These are phyloP conservation scores for Crotalus horridus DNA, from an alignment of 2,113 vertebrate species.

Conservation along the genomic window DNA sequence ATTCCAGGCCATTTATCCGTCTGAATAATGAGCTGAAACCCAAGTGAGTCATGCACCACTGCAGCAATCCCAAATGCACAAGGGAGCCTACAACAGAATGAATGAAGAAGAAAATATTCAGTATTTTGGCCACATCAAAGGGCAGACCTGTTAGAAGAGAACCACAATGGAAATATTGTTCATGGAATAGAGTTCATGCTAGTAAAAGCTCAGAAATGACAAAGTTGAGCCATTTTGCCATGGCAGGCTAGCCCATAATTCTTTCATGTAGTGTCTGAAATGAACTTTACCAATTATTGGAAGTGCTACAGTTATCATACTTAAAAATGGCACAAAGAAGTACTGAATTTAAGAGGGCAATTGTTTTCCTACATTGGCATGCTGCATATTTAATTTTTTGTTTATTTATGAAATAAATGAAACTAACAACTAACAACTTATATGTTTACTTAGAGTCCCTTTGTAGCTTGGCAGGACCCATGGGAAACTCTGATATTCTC, in stretches of 20 bases:
- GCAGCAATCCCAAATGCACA: background rate
- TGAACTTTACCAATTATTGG: background rate
- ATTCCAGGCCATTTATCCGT: background rate
- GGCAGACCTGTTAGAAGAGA: background rate
- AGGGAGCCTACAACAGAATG: background rate
- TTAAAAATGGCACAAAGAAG: background rate
- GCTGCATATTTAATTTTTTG: background rate
- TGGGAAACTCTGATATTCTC: background rate
- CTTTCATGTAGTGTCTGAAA: background rate
- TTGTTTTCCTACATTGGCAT: background rate
- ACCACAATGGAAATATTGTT: background rate
- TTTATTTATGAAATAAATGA: background rate
- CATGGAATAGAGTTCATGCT: background rate
- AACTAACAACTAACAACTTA: background rate
- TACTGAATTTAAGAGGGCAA: background rate
- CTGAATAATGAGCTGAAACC: background rate
- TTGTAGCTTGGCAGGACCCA: background rate
- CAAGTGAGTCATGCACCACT: background rate
- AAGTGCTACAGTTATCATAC: background rate
- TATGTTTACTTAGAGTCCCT: background rate
- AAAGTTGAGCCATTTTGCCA: background rate
- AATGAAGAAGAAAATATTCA: background rate
- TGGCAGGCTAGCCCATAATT: background rate
- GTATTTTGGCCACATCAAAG: background rate
- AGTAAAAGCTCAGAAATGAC: background rate